A percentile compares a stretch with the other conserved stretches of the same genome.
These are phyloP conservation scores for Martes flavigula DNA, from an alignment of 2,797 vertebrate genomes.

Conservation along the genomic window DNA sequence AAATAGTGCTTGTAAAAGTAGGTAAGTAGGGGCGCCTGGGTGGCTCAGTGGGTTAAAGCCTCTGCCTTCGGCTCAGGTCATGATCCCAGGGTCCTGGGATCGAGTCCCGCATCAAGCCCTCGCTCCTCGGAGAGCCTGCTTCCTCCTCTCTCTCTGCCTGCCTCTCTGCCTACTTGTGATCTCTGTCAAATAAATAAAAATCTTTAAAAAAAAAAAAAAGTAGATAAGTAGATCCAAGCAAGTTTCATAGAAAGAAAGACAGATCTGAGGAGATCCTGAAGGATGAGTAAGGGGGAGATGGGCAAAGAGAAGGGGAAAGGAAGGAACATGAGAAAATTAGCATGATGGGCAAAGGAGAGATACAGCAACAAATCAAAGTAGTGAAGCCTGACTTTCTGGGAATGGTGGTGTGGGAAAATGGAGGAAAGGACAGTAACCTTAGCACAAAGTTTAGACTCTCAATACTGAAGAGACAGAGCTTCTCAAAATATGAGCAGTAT, in stretches of 20 bases:
- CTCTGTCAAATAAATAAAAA: too few relatives aligned
- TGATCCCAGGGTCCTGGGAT: too few relatives aligned
- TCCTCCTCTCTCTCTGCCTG: too few relatives aligned
- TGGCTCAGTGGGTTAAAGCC: too few relatives aligned
- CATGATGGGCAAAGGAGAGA: background rate
- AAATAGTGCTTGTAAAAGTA: background rate
- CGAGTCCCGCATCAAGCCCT: too few relatives aligned
- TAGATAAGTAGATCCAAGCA: background rate
- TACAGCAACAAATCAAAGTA: background rate
- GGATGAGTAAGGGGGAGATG: background rate
- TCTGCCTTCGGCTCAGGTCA: too few relatives aligned
- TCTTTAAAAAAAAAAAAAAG: background rate
- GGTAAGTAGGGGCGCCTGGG: background rate
- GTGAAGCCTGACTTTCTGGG: background rate
- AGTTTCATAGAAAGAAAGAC: background rate
- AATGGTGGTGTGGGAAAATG: background rate
- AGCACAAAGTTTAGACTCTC: background rate
- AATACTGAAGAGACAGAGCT: background rate
- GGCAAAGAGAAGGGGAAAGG: background rate
- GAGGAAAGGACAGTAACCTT: background rate
- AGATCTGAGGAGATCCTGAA: background rate
- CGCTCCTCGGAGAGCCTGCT: too few relatives aligned
- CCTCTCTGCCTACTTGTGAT: too few relatives aligned
- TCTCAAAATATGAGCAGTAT: background rate
- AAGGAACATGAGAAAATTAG: background rate